Conservation (phyloP, 1,140 invertebrate species). For the Drosophila lowei region DNA sequence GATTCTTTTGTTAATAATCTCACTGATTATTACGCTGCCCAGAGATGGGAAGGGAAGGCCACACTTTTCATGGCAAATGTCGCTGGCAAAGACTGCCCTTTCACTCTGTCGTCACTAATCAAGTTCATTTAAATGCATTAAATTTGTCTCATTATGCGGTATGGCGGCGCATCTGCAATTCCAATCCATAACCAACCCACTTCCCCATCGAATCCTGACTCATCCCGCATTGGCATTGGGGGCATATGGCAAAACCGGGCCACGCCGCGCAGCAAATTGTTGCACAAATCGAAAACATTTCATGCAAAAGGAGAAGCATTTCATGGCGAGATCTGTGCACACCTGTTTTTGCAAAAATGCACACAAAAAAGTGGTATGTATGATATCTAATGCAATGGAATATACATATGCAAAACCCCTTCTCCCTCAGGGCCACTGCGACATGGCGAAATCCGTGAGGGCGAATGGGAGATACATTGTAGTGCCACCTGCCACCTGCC, state of each 20-base stretch:
- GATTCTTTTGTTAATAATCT: too few species aligned
- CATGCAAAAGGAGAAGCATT: slow-evolving; percentile 22
- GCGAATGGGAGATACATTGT: too few species aligned
- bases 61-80: slow-evolving; percentile 40
- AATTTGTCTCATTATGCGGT: slow-evolving; percentile 43
- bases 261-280: slow-evolving; percentile 59
- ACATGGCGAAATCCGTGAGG: too few species aligned
- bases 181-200: slow-evolving; percentile 8
- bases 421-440: too few species aligned
- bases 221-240: slow-evolving; percentile 6
- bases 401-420: too few species aligned
- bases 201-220: slow-evolving; percentile 14
- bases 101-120: slow-evolving; percentile 49
- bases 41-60: slow-evolving; percentile 22
- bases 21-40: too few species aligned
- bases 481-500: too few species aligned
- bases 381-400: too few species aligned
- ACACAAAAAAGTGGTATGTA: too few species aligned
- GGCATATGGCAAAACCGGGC: slow-evolving; percentile 67
- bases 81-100: slow-evolving; percentile 24
- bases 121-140: slow-evolving; percentile 76
- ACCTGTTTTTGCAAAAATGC: too few species aligned
- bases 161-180: slow-evolving; percentile 38
- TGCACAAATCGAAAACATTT: slow-evolving; percentile 56
- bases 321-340: slow-evolving; percentile 43